Base-by-base conservation (phyloP, 2,797 vertebrate genomes). In the Syncerus caffer region DNA sequence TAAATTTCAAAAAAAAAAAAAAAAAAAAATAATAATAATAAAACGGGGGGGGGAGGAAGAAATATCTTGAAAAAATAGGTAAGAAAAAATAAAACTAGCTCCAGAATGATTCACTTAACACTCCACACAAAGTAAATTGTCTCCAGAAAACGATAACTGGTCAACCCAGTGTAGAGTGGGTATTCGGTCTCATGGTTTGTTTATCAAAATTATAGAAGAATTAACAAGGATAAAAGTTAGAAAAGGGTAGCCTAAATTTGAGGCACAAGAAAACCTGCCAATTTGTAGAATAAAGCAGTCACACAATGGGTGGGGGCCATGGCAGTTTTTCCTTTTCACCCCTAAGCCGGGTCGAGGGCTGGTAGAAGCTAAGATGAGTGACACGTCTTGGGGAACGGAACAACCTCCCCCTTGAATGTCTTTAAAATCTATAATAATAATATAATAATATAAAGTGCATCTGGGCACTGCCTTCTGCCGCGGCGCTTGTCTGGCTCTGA, bases 361-460 rank as follows among this genome's bases (percentile, higher is more conserved):
- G 85, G 93, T 89, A 80, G 93, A 93, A 27, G 80, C 95, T 97
- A 96, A 92, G 71, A 31, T 87, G 92, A 98, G 82, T 95, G 94
- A 97, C 95, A 98, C 6, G 25, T 96, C 15, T 31, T 96, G 62
- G 55, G 86, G 80, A 85, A 96, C 84, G 67, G 86, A 97, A 98
- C 94, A 83, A 12, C 79, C 47, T 78, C 60, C 96, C 91, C 98
- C 98, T 98, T 96, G 96, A 94, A 97, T 98, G 98, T 98, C 98
- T 98, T 96, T 97, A 96, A 98, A 99, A 98, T 98, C 96, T 80
- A 98, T 95, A 98, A 97, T 98, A 99, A 95, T 98, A 98, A 97
- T 97, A 93, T 97, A 98, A 95, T 97, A 97, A 96, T 96, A 97
- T 88, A 97, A 98, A 98, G 97, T 98, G 95, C 98, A 99, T 99